Evolutionary conservation across 2,888 invertebrate genomes (phyloP), one percentile per base, ranked within the genome.

Genomic region (Hirtodrosophila cameraria): DNA sequence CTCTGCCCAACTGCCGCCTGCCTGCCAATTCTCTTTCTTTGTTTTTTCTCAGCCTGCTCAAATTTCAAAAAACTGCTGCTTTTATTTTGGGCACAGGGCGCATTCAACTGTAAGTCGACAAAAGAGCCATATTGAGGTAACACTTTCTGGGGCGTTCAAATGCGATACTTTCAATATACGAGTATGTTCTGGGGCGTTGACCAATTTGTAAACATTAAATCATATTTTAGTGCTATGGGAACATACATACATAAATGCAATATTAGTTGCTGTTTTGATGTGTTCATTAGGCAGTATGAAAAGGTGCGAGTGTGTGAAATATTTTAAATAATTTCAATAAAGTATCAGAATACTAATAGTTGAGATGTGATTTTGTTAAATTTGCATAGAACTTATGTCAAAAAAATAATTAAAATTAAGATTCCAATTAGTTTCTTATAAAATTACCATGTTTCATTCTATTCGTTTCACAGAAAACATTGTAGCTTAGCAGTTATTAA

Each of bases 181-280:
- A n/a, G n/a, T n/a, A 35, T 33, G 61, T 43, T 58, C 46, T 46
- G 50, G 46, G 73, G 54, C 59, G 74, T 72, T 60, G 50, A 57
- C 63, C 74, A 64, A 73, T 64, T 76, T 55, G 60, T 50, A 53
- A 9, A 38, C 58, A 46, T 48, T 54, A 42, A 61, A 57, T 53
- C 57, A 55, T 74, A 60, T 57, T 48, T 45, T 18, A 42, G 46
- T 45, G 52, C 15, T 7, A 7, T 41, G 33, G 13, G 35, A n/a
- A n/a, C n/a, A n/a, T n/a, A 30, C 25, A 43, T 55, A 72, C 85
- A 82, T 52, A 68, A 85, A 85, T 85, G 83, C 86, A 85, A 82
- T 85, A 67, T 71, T 62, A 48, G 55, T 67, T 46, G 46, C 16
- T 76, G 76, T 85, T 81, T 63, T 85, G 81, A 81, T 81, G 69